phyloP scores from a whole-genome alignment of 2,797 vertebrate genomes.

The Neopelma chrysocephalum region DNA sequence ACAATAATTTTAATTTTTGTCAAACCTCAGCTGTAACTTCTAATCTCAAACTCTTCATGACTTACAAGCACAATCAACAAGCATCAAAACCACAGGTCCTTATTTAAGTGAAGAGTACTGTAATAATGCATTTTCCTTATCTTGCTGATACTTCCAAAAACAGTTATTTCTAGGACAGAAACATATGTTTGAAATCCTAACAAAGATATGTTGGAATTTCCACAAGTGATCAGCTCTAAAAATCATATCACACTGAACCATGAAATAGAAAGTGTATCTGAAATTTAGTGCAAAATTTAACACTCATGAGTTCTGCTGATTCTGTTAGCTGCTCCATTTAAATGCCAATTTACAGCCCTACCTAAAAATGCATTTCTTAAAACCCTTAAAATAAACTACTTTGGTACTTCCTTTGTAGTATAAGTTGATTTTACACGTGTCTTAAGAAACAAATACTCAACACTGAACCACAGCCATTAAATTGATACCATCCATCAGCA shows the following conservation, averaged over 20 bases:
- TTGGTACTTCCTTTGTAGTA: background rate
- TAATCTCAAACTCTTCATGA: background rate
- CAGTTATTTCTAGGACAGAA: background rate
- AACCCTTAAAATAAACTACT: constrained; percentile 1
- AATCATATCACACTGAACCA: constrained; percentile 13
- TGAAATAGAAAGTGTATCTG: constrained; percentile 39
- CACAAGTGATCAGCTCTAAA: background rate
- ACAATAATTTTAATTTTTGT: background rate
- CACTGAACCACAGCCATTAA: background rate
- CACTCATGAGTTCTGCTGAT: constrained; percentile 9
- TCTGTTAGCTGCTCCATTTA: constrained; percentile 42
- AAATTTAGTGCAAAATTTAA: constrained; percentile 57
- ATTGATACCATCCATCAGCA: constrained; percentile 1
- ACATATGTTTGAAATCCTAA: constrained; percentile 11
- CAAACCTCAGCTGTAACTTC: background rate
- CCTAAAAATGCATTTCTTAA: background rate
- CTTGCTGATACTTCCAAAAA: background rate
- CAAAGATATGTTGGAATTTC: background rate
- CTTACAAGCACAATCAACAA: background rate
- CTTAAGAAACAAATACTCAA: constrained; percentile 8
- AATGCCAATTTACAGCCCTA: background rate
- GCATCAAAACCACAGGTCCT: background rate
- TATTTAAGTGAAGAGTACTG: background rate
- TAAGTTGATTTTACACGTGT: background rate
- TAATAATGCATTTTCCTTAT: background rate